phyloP scores from a whole-genome alignment of 2,888 invertebrate genomes.

The Eustalomyia histrio region DNA sequence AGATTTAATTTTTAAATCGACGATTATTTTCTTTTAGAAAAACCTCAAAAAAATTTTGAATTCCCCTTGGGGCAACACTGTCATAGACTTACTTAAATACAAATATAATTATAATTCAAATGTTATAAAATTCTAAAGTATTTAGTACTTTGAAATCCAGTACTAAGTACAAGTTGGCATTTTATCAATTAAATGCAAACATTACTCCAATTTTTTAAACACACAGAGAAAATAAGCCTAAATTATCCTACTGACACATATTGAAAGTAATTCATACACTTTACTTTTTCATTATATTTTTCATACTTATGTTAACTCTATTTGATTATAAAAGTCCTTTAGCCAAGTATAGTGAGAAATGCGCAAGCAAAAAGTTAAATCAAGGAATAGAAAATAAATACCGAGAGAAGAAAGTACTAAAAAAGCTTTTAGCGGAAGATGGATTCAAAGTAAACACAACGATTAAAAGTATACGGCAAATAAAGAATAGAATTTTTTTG shows the following conservation, averaged over 20 bases:
- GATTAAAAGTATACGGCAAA: neutral
- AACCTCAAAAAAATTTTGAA: no score
- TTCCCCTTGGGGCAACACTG: no score
- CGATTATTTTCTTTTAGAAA: no score
- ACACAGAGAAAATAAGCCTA: constrained; percentile 30
- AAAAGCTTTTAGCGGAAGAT: neutral
- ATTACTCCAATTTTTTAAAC: constrained; percentile 45
- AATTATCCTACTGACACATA: constrained; percentile 65
- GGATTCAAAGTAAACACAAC: neutral
- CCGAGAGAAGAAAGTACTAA: neutral
- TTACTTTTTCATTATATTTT: constrained; percentile 12
- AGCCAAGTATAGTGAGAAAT: constrained; percentile 1
- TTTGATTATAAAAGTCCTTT: neutral
- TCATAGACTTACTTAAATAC: no score
- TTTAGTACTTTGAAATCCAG: no score
- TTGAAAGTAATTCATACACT: constrained; percentile 51
- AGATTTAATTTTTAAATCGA: no score
- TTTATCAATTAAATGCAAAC: constrained; percentile 9
- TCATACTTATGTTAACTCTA: constrained; percentile 1
- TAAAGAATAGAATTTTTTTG: neutral
- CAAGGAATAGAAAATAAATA: neutral
- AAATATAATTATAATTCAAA: no score
- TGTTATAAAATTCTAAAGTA: no score
- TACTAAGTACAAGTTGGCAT: neutral
- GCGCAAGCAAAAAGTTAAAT: neutral